Evolutionary conservation across 2,888 invertebrate species (phyloP).

Genomic region (Melipona bicolor): DNA sequence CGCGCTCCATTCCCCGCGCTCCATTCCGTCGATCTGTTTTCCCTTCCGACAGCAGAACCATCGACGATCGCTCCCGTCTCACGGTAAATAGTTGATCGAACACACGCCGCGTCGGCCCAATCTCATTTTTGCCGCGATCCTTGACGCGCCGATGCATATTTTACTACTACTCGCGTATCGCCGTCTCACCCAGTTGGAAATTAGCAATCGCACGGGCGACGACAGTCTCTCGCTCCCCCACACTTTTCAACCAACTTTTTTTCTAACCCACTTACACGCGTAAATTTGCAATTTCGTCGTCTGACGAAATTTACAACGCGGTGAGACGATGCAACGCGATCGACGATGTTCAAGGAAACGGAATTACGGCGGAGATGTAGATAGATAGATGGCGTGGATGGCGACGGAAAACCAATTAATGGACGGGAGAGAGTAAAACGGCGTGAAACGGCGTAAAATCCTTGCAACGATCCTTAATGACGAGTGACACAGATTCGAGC

Average conservation of each 20-base stretch:
- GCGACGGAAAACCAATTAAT: background rate
- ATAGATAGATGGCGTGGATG: background rate
- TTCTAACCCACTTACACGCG: no score
- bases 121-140: conserved; percentile 4
- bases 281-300: background rate
- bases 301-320: background rate
- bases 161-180: background rate
- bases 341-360: background rate
- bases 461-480: background rate
- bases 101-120: conserved; percentile 16
- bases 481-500: background rate
- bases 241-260: no score
- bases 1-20: conserved; percentile 50
- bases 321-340: background rate
- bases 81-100: conserved; percentile 64
- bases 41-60: conserved; percentile 57
- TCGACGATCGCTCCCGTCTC: conserved; percentile 58
- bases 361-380: background rate
- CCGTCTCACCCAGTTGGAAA: background rate
- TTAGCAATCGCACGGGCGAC: background rate
- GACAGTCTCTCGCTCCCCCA: no score
- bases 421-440: background rate
- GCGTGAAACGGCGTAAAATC: background rate
- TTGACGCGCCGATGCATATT: background rate
- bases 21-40: conserved; percentile 66